phyloP scores from a whole-genome alignment of 2,113 vertebrate genomes.

The Mionectes macconnelli region DNA sequence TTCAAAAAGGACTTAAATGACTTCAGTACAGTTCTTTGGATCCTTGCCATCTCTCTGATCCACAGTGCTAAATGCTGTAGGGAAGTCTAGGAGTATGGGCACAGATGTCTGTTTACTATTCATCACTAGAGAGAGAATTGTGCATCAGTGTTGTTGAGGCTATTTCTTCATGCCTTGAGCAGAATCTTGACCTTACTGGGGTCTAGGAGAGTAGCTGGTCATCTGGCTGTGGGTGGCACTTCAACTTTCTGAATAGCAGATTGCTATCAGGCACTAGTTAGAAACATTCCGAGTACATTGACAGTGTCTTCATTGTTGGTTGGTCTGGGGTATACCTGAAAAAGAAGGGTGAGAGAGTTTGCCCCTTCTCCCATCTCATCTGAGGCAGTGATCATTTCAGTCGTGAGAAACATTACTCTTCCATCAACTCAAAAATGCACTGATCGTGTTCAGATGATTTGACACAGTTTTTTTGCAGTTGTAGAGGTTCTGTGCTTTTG shows the following conservation, averaged over 20 bases:
- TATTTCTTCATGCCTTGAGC: not conserved
- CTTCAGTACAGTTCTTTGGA: not conserved
- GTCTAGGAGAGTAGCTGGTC: not conserved
- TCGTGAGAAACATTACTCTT: not conserved
- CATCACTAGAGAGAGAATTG: not conserved
- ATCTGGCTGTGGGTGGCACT: not conserved
- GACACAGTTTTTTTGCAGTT: not conserved
- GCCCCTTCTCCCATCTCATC: not conserved
- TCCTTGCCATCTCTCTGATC: not conserved
- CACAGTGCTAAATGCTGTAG: not conserved
- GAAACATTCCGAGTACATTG: not conserved
- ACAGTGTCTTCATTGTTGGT: not conserved
- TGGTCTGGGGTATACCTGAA: not conserved
- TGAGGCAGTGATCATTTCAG: not conserved
- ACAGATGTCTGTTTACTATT: slow-evolving; percentile 13
- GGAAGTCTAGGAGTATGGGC: not conserved
- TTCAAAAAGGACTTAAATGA: not conserved
- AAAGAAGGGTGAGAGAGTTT: not conserved
- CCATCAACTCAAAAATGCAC: not conserved
- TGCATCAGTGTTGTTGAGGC: not conserved
- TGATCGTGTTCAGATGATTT: not conserved
- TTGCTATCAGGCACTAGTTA: not conserved
- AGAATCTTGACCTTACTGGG: not conserved
- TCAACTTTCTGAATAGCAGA: not conserved
- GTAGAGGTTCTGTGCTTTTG: not conserved